Base-by-base conservation (phyloP, 2,113 vertebrate species). In the Stigmatopora argus region DNA sequence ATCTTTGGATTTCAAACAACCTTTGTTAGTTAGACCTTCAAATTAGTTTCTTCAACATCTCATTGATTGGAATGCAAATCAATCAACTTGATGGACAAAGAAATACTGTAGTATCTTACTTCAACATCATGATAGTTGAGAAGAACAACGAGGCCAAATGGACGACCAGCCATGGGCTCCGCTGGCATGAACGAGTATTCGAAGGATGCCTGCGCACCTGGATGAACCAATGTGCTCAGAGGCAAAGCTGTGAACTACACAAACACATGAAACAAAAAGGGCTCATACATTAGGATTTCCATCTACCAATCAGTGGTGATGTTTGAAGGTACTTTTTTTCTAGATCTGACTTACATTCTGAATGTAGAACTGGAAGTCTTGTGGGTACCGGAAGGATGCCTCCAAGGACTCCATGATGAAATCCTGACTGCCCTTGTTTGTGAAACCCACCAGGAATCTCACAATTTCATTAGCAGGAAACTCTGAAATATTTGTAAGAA, bases 161-260 rank as follows among this genome's bases (percentile, higher is more conserved):
- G 90, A 26, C 91, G 91, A 1, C 90, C 89, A 0, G 90, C 85
- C 91, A 92, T 92, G 11, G 81, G 87, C 77, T 90, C 89, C 41
- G 89, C 89, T 5, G 90, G 91, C 79, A 92, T 90, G 66, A 92
- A 92, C 26, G 90, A 92, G 72, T 92, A 92, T 73, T 91, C 90
- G 12, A 92, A 92, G 58, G 91, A 87, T 4, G 90, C 91, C 83
- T 92, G 90, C 52, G 83, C 80, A 73, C 89, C 65, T 0, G 90
- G 87, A 73, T 81, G 85, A 23, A 92, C 83, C 11, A 86, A 66
- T 0, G 78, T 86, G 79, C 75, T 87, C 80, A 92, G 74, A 61
- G 89, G 78, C 77, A 92, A 66, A 18, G 90, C 90, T 78, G 91
- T 91, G 80, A 92, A 92, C 91, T 92, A 46, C 9, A 75, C 52